Base-by-base conservation (phyloP, 1,140 invertebrate genomes). In the Trichomalopsis sarcophagae region DNA sequence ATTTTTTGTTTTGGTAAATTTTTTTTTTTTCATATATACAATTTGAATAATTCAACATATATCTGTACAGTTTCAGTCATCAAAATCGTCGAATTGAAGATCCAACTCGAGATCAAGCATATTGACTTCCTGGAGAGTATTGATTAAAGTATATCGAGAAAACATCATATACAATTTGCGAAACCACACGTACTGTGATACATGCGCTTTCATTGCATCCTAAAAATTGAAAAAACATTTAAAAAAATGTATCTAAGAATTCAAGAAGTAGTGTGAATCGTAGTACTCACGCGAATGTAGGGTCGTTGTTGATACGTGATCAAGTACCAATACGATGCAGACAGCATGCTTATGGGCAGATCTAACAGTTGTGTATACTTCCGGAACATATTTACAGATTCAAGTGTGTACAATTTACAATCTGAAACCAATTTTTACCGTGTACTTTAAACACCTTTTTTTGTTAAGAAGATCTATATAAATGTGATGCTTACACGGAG, bases 121-220 rank as follows among this genome's bases (percentile, higher is more conserved):
- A 89, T 95, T 96, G 87, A 97, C 94, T 91, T 96, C 94, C 87
- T 96, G 94, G 77, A 97, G 93, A 3, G 97, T 97, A 90, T 99
- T 99, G 13, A 99, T 96, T 55, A 98, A 94, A 91, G 98, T 96
- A 90, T 98, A 99, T 44, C 98, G 95, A 47, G 98, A 98, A 93
- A 98, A 98, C 74, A 96, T 91, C 88, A 99, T 95, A 90, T 98
- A 99, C 9, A 99, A 93, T 89, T 95, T 95, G 86, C 98, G 95
- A 91, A 98, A 99, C 98, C 98, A 99, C 17, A 97, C 95, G 91
- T 98, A 96, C 92, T 99, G 98, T 21, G 97, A 97, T 88, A 94
- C 92, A 91, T 99, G 98, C 86, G 95, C 94, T 83, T 93, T 94
- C 98, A 99, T 99, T 3, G 98, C 98, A 87, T 94, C 92, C 92